phyloP scores from a whole-genome alignment of 1,140 invertebrate species.

The Cyclina sinensis region DNA sequence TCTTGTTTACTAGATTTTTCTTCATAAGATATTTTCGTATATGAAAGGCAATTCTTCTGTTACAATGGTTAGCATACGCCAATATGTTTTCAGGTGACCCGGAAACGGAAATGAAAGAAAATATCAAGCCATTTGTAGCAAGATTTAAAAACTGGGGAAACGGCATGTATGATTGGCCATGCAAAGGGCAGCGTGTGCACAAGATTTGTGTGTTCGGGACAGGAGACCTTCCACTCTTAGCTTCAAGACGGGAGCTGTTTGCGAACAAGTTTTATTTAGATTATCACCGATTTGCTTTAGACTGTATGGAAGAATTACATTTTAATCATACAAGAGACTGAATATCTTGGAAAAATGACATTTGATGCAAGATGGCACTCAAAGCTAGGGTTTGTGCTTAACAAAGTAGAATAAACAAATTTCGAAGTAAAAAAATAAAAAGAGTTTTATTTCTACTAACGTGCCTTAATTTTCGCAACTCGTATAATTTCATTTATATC shows the following conservation, averaged over 20 bases:
- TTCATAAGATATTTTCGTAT: too few relatives aligned
- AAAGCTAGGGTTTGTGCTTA: constrained; percentile 48
- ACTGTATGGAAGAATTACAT: constrained; percentile 84
- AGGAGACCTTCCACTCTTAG: constrained; percentile 78
- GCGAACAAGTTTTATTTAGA: constrained; percentile 84
- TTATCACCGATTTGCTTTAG: constrained; percentile 79
- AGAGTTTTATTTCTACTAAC: too few relatives aligned
- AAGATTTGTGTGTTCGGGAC: constrained; percentile 83
- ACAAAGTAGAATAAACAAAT: not conserved
- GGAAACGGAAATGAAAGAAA: not conserved
- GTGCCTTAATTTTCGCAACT: too few relatives aligned
- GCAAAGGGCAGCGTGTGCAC: constrained; percentile 75
- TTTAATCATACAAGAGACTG: constrained; percentile 70
- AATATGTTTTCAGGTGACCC: constrained; percentile 34
- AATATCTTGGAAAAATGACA: constrained; percentile 37
- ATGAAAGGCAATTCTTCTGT: too few relatives aligned
- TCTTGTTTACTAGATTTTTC: too few relatives aligned
- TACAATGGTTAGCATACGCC: too few relatives aligned
- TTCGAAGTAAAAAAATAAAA: too few relatives aligned
- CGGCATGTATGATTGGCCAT: too few relatives aligned
- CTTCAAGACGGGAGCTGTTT: constrained; percentile 79
- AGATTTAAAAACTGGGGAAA: constrained; percentile 70
- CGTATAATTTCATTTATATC: too few relatives aligned
- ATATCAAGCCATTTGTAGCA: constrained; percentile 33
- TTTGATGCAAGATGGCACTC: constrained; percentile 41